A percentile compares a stretch with the other conserved stretches of the same genome.
phyloP scores from a whole-genome alignment of 2,797 vertebrate genomes.

The Rhincodon typus region DNA sequence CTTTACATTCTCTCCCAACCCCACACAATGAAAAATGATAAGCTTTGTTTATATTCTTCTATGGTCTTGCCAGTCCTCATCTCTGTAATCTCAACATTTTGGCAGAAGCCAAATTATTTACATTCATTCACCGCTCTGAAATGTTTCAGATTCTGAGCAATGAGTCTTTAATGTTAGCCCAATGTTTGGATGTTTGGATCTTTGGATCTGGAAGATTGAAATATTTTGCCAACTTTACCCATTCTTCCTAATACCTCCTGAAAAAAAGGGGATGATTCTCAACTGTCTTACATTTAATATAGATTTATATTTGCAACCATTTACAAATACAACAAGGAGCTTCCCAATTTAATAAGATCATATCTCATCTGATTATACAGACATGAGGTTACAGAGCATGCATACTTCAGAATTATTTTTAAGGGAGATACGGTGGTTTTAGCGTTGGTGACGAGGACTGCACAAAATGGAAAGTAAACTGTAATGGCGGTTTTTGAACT shows the following conservation, averaged over 20 bases:
- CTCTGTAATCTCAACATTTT: too few species aligned
- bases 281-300: not conserved
- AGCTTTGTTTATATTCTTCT: not conserved
- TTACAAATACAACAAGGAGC: too few species aligned
- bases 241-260: not conserved
- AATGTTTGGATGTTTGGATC: too few species aligned
- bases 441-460: not conserved
- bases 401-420: not conserved
- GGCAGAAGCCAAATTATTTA: too few species aligned
- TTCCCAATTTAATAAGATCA: too few species aligned
- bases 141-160: too few species aligned
- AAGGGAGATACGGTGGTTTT: not conserved
- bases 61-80: not conserved
- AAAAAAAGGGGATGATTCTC: too few species aligned
- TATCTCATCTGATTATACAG: too few species aligned
- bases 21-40: too few species aligned
- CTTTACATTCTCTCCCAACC: not conserved
- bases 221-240: not conserved
- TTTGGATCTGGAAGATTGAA: not conserved
- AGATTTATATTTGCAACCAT: not conserved
- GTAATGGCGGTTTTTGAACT: not conserved
- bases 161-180: too few species aligned
- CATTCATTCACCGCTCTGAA: too few species aligned
- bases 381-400: not conserved
- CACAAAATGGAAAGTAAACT: not conserved